Base-by-base conservation (phyloP, 2,888 invertebrate genomes). In the Theristus sp. region DNA sequence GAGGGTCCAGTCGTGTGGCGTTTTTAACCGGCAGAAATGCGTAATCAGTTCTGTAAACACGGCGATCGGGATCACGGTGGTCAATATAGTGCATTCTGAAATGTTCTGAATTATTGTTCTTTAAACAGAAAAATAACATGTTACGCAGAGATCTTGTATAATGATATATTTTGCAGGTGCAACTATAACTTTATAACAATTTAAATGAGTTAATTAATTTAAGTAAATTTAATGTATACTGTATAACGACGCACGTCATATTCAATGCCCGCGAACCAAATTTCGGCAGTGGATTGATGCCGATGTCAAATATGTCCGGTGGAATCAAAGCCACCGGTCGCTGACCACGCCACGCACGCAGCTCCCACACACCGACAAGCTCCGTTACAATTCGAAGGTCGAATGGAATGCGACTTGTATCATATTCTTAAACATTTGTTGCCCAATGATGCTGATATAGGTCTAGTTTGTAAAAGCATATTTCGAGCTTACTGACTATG, bases 1-100 rank as follows among this genome's bases (percentile, higher is more conserved):
- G 65, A 20, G 71, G 70, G 62, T 71, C 71, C 6, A 70, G 58
- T 47, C 70, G 61, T 3, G 71, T 71, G 17, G 71, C 69, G 61
- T 71, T 71, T 61, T 71, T 71, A 10, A 71, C 71, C 10, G 71
- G 71, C 71, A 71, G 71, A 62, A 68, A 71, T 1, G 70, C 71
- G 57, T 71, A 71, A 56, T 71, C 71, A 52, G 70, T 68, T 49
- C 26, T 24, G 54, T 54, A 54, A 2, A 26, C 17, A 6, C n/a
- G n/a, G n/a, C 27, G 25, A 2, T 20, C 6, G n/a, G 25, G 2
- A 22, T 54, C 28, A 6, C 27, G 26, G 54, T 54, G 6, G 13
- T 26, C 54, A 27, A 26, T 10, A 13, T 17, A 54, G 26, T 54
- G 54, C 54, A 27, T 26, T 26, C 54, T 54, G 54, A 10, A 27